phyloP scores from a whole-genome alignment of 2,797 vertebrate species.

The Mormyrus proboscirostris region DNA sequence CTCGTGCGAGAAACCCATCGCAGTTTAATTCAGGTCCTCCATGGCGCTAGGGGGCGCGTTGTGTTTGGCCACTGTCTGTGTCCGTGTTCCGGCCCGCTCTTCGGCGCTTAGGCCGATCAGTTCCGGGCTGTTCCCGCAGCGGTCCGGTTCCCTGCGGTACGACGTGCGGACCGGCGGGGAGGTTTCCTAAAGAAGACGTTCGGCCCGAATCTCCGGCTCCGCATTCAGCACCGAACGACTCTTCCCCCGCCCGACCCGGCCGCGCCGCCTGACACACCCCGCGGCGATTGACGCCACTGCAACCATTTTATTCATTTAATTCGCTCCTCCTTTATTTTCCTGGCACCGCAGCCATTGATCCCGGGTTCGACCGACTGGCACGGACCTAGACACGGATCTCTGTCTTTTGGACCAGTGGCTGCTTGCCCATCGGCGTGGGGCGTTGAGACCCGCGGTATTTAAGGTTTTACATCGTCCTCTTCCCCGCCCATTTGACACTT shows the following conservation, averaged over 20 bases:
- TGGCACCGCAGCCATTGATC: background rate
- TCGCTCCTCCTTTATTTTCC: slow-evolving; percentile 14
- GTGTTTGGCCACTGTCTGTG: background rate
- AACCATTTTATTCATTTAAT: slow-evolving; percentile 28
- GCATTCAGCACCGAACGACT: slow-evolving; percentile 48
- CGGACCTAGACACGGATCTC: slow-evolving; percentile 14
- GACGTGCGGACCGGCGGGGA: slow-evolving; percentile 44
- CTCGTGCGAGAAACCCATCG: background rate
- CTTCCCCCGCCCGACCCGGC: slow-evolving; percentile 41
- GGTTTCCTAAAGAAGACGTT: slow-evolving; percentile 43
- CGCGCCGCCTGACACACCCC: slow-evolving; percentile 27
- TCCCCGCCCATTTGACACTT: background rate
- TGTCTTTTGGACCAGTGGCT: slow-evolving; percentile 27
- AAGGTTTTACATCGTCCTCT: background rate
- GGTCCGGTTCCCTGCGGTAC: slow-evolving; percentile 46
- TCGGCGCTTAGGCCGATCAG: slow-evolving; percentile 21
- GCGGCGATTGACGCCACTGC: slow-evolving; percentile 25
- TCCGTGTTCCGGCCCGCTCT: slow-evolving; percentile 3
- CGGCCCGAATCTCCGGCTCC: slow-evolving; percentile 42
- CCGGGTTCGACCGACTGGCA: background rate
- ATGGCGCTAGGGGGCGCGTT: background rate
- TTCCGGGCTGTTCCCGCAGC: slow-evolving; percentile 58
- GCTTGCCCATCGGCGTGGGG: slow-evolving; percentile 34
- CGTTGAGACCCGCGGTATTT: background rate
- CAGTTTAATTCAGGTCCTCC: background rate